Conservation (phyloP, 1,140 invertebrate genomes). For the Drosophila subobscura region DNA sequence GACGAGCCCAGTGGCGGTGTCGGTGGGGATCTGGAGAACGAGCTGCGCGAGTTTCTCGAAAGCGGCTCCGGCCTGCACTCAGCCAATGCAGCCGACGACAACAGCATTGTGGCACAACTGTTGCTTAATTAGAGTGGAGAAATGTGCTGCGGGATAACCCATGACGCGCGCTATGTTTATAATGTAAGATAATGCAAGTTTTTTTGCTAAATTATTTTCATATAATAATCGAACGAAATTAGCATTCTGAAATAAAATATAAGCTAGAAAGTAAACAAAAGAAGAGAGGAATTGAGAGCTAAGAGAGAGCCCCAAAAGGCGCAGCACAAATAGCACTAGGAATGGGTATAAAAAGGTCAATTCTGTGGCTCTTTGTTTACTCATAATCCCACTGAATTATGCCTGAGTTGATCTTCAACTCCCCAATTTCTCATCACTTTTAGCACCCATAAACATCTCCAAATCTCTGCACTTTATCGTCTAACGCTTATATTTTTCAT, state of each 20-base stretch:
- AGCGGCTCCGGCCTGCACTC: conserved; percentile 73
- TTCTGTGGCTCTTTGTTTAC: no score
- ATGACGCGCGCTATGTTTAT: conserved; percentile 50
- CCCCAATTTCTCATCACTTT: no score
- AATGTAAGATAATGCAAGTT: conserved; percentile 51
- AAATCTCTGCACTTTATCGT: background rate
- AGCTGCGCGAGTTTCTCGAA: conserved; percentile 89
- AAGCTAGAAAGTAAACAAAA: conserved; percentile 30
- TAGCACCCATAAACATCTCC: no score
- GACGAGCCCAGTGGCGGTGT: conserved; percentile 55
- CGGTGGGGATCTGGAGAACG: conserved; percentile 87
- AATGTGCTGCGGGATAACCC: background rate
- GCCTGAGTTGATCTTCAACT: no score
- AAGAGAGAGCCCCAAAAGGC: no score
- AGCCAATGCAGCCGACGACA: conserved; percentile 61
- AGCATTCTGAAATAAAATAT: conserved; percentile 56
- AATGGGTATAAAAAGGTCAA: no score
- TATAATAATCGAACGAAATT: conserved; percentile 33
- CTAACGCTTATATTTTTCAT: conserved; percentile 28
- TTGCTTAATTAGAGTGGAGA: conserved; percentile 52
- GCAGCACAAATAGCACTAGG: no score
- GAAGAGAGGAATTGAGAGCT: background rate
- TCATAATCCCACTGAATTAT: no score
- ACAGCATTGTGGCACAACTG: conserved; percentile 72
- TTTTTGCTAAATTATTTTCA: conserved; percentile 65